phyloP scores from a whole-genome alignment of 2,797 vertebrate species.

The Martes flavigula region DNA sequence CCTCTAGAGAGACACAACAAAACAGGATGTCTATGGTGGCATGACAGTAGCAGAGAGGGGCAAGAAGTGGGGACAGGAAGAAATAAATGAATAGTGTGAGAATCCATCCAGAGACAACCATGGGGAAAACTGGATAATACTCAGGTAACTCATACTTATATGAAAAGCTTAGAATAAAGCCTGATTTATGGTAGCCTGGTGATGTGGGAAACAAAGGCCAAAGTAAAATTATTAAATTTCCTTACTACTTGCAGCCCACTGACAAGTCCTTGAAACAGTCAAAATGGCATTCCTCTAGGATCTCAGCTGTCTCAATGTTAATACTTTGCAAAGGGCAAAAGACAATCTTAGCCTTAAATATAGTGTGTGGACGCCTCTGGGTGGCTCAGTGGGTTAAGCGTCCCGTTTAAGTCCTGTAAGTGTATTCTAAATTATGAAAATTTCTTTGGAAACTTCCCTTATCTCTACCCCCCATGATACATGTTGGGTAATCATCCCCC shows the following conservation, averaged over 20 bases:
- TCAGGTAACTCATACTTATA: background rate
- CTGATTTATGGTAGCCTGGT: background rate
- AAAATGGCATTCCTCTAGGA: background rate
- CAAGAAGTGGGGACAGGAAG: background rate
- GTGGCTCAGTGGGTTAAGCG: too few species aligned
- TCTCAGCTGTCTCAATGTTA: background rate
- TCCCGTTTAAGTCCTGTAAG: too few species aligned
- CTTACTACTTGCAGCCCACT: background rate
- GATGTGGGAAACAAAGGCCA: background rate
- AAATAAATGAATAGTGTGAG: background rate
- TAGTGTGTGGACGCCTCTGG: too few species aligned
- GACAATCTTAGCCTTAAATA: too few species aligned
- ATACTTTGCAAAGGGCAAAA: background rate
- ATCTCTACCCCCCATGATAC: background rate
- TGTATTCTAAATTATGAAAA: background rate
- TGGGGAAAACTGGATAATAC: background rate
- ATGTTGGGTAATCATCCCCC: background rate
- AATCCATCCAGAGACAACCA: background rate
- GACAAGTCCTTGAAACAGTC: background rate
- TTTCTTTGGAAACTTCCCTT: background rate
- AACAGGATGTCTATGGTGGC: background rate
- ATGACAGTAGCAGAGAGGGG: background rate
- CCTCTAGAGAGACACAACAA: background rate
- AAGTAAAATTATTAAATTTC: background rate
- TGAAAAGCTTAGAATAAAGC: background rate